phyloP scores from a whole-genome alignment of 2,888 invertebrate species.

The Alentia gelatinosa region DNA sequence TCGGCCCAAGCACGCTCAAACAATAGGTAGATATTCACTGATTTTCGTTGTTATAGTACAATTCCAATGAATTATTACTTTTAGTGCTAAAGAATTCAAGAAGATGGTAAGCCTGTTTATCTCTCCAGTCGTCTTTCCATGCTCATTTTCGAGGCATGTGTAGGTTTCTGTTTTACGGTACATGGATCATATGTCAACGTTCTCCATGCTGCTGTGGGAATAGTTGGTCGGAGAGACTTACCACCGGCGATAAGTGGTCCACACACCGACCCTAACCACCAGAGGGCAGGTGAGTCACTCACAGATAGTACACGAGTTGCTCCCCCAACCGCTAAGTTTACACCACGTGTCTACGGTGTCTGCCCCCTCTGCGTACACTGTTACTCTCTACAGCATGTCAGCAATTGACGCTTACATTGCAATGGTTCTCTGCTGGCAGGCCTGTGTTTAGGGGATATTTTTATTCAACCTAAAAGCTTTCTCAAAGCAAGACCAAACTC shows the following conservation, averaged over 20 bases:
- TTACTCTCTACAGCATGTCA: neutral
- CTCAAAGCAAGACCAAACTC: neutral
- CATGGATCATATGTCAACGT: no score
- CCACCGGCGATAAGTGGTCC: neutral
- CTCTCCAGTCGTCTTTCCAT: no score
- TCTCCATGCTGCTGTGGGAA: no score
- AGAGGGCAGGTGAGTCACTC: slow-evolving; percentile 1
- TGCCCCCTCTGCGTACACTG: neutral
- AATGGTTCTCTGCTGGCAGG: neutral
- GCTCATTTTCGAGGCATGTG: no score
- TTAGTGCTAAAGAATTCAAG: no score
- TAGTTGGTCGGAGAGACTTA: slow-evolving; percentile 1
- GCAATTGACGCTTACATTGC: slow-evolving; percentile 1
- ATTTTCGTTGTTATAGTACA: no score
- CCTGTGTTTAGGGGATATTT: neutral
- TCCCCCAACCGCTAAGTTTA: neutral
- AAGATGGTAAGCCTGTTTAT: no score
- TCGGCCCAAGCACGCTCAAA: no score
- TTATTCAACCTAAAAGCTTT: no score
- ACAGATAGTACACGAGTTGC: neutral
- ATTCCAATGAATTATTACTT: no score
- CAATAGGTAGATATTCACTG: no score
- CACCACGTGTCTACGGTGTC: neutral
- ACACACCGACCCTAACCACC: neutral
- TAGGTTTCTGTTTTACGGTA: no score